Base-by-base conservation (phyloP, 2,113 vertebrate species). In the Pterocles burchelli region DNA sequence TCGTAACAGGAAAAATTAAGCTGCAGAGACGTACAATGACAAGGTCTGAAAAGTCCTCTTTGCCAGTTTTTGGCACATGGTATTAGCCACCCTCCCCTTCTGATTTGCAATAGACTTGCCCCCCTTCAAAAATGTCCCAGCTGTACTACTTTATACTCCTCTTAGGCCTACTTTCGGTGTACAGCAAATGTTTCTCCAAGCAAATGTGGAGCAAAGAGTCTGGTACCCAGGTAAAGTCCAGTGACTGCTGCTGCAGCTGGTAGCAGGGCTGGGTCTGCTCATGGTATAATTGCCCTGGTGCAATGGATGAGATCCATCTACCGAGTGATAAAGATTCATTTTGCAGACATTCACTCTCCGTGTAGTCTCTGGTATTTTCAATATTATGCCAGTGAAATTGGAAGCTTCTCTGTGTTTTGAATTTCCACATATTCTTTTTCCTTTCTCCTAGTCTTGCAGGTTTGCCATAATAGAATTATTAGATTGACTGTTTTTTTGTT, bases 241-340 rank as follows among this genome's bases (percentile, higher is more conserved):
- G 38, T 3, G 4, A 52, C 48, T 76, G 48, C 36, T 67, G 43
- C 55, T 74, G 57, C 58, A 48, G 10, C 17, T 67, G 36, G 18
- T 26, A 19, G 33, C 25, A 73, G 28, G 48, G 28, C 19, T 54
- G 34, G 8, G 4, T 33, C 29, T 58, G 25, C 41, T 84, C 16
- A 4, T 0, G 6, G 41, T n/a, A 70, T 36, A 9, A 26, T 54
- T 8, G 2, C 7, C 18, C 26, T 7, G 2, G 7, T 49, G 43
- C 4, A 3, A 41, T 31, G 33, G 9, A 3, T 22, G 45, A 65
- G 36, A 25, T 21, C 71, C 6, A 22, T 13, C 79, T 63, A 41
- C 33, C 0, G 2, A 41, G 25, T 24, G 16, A 49, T 1, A 52
- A 38, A 57, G 12, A 6, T 21, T 73, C 1, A 5, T 85, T 92